Percentiles rank a stretch among this genome's conserved stretches.
Evolutionary conservation across 1,140 invertebrate genomes (phyloP).

Genomic region (Drosophila athabasca): DNA sequence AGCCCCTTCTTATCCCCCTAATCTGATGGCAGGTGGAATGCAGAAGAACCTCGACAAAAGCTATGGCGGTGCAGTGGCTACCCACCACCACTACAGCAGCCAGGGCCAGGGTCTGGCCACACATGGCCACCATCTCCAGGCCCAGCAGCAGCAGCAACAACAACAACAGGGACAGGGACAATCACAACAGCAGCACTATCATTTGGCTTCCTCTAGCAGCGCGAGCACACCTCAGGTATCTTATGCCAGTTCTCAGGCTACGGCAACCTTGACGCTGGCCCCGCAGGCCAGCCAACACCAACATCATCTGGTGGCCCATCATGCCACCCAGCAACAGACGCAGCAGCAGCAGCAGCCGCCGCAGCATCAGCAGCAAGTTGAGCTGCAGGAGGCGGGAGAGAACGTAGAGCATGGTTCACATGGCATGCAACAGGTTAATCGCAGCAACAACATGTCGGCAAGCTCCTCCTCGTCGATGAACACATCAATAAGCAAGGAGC

Average conservation of each 20-base stretch:
- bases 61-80: constrained; percentile 53
- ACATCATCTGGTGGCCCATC: constrained; percentile 45
- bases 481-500: constrained; percentile 72
- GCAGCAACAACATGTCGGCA: constrained; percentile 65
- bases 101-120: constrained; percentile 58
- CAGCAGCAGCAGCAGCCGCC: constrained; percentile 42
- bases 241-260: constrained; percentile 57
- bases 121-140: constrained; percentile 62
- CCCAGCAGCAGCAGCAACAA: constrained; percentile 62
- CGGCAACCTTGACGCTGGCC: constrained; percentile 44
- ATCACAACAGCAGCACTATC: constrained; percentile 65
- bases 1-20: not conserved
- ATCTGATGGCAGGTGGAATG: constrained; percentile 54
- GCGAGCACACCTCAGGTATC: constrained; percentile 66
- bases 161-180: constrained; percentile 43
- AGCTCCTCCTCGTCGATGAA: constrained; percentile 73
- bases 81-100: constrained; percentile 69
- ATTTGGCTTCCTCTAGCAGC: constrained; percentile 77
- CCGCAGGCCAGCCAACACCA: constrained; percentile 54
- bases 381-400: constrained; percentile 47
- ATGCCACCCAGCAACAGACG: constrained; percentile 37
- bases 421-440: constrained; percentile 44
- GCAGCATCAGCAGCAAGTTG: constrained; percentile 55
- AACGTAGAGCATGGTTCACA: constrained; percentile 54
- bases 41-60: constrained; percentile 75